Evolutionary conservation across 2,888 invertebrate genomes (phyloP), one percentile per base, ranked within the genome.

Genomic region (Crepidodera aurea): DNA sequence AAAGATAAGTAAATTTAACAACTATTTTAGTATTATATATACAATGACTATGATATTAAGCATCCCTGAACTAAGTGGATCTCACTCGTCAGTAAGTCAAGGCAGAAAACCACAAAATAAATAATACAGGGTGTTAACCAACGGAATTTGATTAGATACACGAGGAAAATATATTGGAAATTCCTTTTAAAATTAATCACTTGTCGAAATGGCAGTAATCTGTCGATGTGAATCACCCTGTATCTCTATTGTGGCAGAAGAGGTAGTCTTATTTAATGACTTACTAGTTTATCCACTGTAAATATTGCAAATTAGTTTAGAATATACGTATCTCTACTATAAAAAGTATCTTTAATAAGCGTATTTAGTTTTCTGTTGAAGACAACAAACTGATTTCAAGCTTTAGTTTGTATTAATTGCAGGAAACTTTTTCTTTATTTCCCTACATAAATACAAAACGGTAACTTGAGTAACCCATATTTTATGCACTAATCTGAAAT

Each of bases 291-390:
- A n/a, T 39, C 39, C 39, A 12, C 12, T 39, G 39, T 39, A 39
- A 39, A 13, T 39, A 39, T 39, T 39, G 39, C 39, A 39, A 39
- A 39, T 39, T 39, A 39, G n/a, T 39, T 39, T 39, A 39, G 39
- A 39, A 39, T 39, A 39, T 39, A 39, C 12, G 39, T 39, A 39
- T 10, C 13, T 12, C 39, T 39, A 39, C 39, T 12, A 13, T 39
- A 39, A 39, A 39, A 39, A 39, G 10, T 39, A 39, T 39, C 39
- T 15, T 15, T n/a, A n/a, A 39, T 39, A 39, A 39, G 39, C 39
- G 39, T 39, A 39, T 39, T 39, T 16, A 39, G 39, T 39, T 39
- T 39, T 7, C 12, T 39, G 39, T 39, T 39, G 39, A 12, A 12
- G 13, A 39, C 39, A 39, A n/a, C n/a, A n/a, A n/a, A n/a, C n/a